Evolutionary conservation across 1,140 invertebrate genomes (phyloP), one percentile per base, ranked within the genome.

Genomic region (Drosophila pectinifera): DNA sequence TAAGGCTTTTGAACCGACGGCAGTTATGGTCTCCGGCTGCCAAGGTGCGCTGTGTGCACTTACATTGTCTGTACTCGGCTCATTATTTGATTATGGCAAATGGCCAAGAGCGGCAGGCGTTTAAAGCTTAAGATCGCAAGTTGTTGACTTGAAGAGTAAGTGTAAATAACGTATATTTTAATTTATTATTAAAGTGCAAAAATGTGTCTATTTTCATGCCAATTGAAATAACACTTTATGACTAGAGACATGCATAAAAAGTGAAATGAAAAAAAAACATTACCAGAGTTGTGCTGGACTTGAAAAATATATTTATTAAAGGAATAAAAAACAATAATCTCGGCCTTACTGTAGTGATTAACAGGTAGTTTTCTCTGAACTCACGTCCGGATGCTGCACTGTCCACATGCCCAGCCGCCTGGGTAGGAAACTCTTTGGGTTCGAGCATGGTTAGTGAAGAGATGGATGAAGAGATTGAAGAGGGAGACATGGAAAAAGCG

Each of bases 31-130:
- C 28, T 39, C 45, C 58, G 65, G 45, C 38, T 49, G 49, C 46
- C 51, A 45, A 55, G 63, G 53, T 28, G 58, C 39, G 26, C 55
- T 39, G 28, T 39, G 22, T 59, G 36, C 36, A 42, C 43, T 36
- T 20, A 10, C 53, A 56, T 77, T 73, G 63, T 77, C 64, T 57
- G 24, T 36, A 10, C 22, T 61, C 38, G 18, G 26, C 58, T 53
- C 77, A 80, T 78, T 78, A 82, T 76, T 88, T 75, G 74, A 82
- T 78, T 86, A 78, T 36, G 38, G 10, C 36, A 38, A 34, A 72
- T 67, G 18, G 22, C 39, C 31, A 63, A 16, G 42, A 63, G 26
- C 20, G 31, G 7, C 38, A 24, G 18, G 39, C 39, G 11, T 24
- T 67, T 34, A 67, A 67, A 20, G 64, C 22, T 5, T 18, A 6